These are phyloP conservation scores for Scaptomyza hsui DNA, from an alignment of 1,140 invertebrate genomes.

Conservation along the genomic window DNA sequence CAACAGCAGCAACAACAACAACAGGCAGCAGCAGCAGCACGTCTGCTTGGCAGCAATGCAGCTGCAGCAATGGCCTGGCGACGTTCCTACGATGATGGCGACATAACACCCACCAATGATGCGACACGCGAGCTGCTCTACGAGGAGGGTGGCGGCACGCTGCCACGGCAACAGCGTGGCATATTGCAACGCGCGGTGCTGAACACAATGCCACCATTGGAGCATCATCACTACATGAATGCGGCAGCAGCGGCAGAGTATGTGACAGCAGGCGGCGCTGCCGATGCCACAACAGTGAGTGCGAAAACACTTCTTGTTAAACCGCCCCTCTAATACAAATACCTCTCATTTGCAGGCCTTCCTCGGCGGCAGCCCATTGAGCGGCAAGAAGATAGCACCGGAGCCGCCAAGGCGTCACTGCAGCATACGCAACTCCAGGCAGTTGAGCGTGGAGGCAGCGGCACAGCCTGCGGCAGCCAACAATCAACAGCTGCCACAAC, in stretches of 20 bases:
- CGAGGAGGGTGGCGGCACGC: slow-evolving; percentile 89
- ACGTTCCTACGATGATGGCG: slow-evolving; percentile 94
- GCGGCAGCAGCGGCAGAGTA: slow-evolving; percentile 79
- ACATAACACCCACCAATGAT: slow-evolving; percentile 95
- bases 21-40: slow-evolving; percentile 56
- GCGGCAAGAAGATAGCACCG: slow-evolving; percentile 90
- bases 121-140: slow-evolving; percentile 85
- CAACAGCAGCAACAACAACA: slow-evolving; percentile 65
- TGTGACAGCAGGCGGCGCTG: slow-evolving; percentile 62
- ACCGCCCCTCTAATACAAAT: background rate
- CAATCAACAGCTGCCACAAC: slow-evolving; percentile 37
- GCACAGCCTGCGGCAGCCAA: slow-evolving; percentile 7
- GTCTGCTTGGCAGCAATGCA: slow-evolving; percentile 74
- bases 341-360: slow-evolving; percentile 51
- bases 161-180: slow-evolving; percentile 90
- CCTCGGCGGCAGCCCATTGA: slow-evolving; percentile 86
- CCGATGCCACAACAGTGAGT: slow-evolving; percentile 60
- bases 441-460: slow-evolving; percentile 63
- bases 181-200: slow-evolving; percentile 78
- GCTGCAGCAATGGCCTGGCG: slow-evolving; percentile 86
- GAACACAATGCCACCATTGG: slow-evolving; percentile 78
- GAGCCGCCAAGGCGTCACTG: slow-evolving; percentile 93
- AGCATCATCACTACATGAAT: slow-evolving; percentile 82
- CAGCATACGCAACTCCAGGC: slow-evolving; percentile 84
- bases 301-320: too few relatives aligned